Percentiles rank a stretch among this genome's conserved stretches.
Evolutionary conservation across 2,888 invertebrate genomes (phyloP).

Genomic region (Lasioglossum oenotherae): DNA sequence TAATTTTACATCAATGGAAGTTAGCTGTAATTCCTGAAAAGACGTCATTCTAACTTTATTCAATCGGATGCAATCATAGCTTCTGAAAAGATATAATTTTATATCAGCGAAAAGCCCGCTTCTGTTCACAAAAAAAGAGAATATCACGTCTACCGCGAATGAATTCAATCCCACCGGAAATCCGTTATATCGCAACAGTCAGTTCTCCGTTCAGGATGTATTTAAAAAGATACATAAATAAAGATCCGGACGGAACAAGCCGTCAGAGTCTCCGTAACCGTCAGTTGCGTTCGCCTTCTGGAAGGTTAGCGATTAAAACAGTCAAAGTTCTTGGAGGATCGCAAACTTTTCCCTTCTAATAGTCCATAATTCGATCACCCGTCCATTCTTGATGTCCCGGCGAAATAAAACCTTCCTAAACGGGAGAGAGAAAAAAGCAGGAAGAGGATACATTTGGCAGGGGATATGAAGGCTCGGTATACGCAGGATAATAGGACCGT

Average conservation of each 20-base stretch:
- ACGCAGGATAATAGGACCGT: slow-evolving; percentile 53
- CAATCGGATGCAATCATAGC: background rate
- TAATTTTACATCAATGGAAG: background rate
- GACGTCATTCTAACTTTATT: background rate
- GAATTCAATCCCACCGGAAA: background rate
- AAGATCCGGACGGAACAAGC: background rate
- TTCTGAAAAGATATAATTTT: background rate
- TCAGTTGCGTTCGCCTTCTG: background rate
- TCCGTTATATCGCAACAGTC: background rate
- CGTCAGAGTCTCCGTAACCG: background rate
- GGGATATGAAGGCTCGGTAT: background rate
- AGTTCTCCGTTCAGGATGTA: background rate
- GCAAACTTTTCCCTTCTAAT: background rate
- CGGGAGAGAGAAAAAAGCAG: background rate
- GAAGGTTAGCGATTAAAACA: background rate
- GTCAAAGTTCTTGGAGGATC: background rate
- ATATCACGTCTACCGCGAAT: background rate
- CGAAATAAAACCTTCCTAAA: background rate
- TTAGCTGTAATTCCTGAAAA: background rate
- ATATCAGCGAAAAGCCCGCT: background rate
- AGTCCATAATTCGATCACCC: slow-evolving; percentile 4
- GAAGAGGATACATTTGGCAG: background rate
- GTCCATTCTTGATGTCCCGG: background rate
- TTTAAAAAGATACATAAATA: background rate
- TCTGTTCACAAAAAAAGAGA: background rate